Base-by-base conservation (phyloP, 2,797 vertebrate genomes). In the Enoplosus armatus region DNA sequence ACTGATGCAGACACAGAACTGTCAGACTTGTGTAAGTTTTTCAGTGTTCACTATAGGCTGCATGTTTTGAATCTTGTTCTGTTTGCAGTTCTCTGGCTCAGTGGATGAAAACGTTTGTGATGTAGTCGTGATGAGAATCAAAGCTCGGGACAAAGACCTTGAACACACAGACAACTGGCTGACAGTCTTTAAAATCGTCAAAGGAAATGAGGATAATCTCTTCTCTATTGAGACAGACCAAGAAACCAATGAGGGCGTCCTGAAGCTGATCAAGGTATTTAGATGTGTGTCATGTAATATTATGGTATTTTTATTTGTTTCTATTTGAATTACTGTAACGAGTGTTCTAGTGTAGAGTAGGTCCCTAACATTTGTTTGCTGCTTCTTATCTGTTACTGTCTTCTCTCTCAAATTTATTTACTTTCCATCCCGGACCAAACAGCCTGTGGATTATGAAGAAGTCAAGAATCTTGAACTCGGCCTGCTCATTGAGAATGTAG, bases 191-290 rank as follows among this genome's bases (percentile, higher is more conserved):
- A 81, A 81, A 0, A 96, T 99, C 55, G 64, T 67, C 1, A 94
- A 95, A 84, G 98, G 98, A 68, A 98, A 99, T 1, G 97, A 98
- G 86, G 91, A 72, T 0, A 84, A 92, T 8, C 86, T 96, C 58
- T 99, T 99, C 87, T 89, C 24, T 43, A 97, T 99, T 78, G 92
- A 96, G 87, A 97, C 97, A 18, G 96, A 99, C 86, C 69, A 72
- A 0, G 20, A 87, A 50, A 99, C 96, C 31, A 99, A 99, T 51
- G 97, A 97, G 90, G 98, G 98, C 14, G 91, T 99, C 84, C 91
- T 99, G 79, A 98, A 94, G 77, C 78, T 99, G 82, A 85, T 98
- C 59, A 99, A 99, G 96, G 98, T 99, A 93, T 29, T 80, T 5
- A 8, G 20, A 14, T 4, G 48, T 53, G 4, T 15, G 3, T 11